Conservation (phyloP, 1,140 invertebrate genomes). For the Heterodera schachtii region DNA sequence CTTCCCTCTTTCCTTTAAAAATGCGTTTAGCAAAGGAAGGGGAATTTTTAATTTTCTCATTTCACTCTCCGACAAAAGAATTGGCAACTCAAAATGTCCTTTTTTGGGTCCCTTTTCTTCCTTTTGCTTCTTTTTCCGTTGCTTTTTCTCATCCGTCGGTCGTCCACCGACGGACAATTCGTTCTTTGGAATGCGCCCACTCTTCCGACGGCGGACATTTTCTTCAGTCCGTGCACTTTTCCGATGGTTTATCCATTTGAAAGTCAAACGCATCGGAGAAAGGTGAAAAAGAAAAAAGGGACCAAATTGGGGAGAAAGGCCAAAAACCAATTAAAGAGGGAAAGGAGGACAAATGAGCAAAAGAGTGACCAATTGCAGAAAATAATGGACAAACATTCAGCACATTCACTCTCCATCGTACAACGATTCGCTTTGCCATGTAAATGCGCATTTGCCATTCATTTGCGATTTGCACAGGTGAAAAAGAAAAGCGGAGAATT, state of each 20-base stretch:
- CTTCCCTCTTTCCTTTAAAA: no score
- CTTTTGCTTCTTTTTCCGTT: not conserved
- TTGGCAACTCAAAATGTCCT: not conserved
- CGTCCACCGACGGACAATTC: not conserved
- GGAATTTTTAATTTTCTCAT: not conserved
- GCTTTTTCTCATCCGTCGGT: not conserved
- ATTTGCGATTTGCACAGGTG: slow-evolving; percentile 10
- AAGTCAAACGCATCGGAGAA: not conserved
- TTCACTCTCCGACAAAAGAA: not conserved
- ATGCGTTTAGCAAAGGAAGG: not conserved
- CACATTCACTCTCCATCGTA: no score
- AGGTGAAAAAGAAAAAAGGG: not conserved
- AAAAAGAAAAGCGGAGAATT: not conserved
- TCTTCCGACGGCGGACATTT: not conserved
- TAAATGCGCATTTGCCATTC: not conserved
- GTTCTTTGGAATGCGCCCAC: not conserved
- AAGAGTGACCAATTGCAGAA: no score
- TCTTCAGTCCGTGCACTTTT: slow-evolving; percentile 16
- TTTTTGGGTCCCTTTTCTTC: not conserved
- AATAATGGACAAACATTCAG: no score
- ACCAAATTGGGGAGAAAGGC: no score
- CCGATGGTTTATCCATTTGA: not conserved
- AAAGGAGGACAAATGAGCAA: no score
- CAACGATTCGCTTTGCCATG: not conserved
- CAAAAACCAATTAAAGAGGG: no score